Evolutionary conservation across 2,888 invertebrate species (phyloP), one percentile per base, ranked within the genome.

Genomic region (Sarcophaga subvicina): DNA sequence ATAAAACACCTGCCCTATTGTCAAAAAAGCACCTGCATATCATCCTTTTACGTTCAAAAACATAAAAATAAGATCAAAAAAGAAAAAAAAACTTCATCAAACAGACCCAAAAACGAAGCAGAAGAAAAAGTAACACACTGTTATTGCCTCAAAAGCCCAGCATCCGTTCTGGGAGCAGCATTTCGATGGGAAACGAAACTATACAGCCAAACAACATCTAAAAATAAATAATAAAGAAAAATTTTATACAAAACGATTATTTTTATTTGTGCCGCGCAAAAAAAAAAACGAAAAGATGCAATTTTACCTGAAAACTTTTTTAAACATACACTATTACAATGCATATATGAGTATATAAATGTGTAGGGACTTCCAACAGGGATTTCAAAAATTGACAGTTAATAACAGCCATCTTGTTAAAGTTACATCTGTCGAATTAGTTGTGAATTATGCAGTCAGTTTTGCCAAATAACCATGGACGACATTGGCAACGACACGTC

Each of bases 1-100:
- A 10, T 27, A 75, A 69, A 60, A 49, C 83, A 86, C 77, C 86
- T 86, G 86, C 69, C 76, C 54, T 76, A 17, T 45, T 78, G 64
- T 73, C 59, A 77, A 72, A 66, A 77, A 76, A 76, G 20, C 83
- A 86, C 80, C 86, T 86, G 86, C 86, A 59, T 76, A 69, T 62
- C 76, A 80, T 86, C 60, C 64, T 80, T 83, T 83, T 71, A 69
- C 10, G 37, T 10, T 37, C 1, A 37, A 37, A 37, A 37, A 37
- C 0, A 37, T 72, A 79, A 73, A 63, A 10, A 77, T 54, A 66
- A 77, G 49, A 66, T 37, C n/a, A 64, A 73, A 47, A 73, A 71
- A 72, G 5, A 27, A 59, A 54, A 17, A 70, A 72, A 25, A 67
- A 20, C 54, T 12, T 54, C 54, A 54, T 54, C 17, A 54, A 14